Conservation (phyloP, 2,113 vertebrate species). For the Gasterosteus nipponicus region DNA sequence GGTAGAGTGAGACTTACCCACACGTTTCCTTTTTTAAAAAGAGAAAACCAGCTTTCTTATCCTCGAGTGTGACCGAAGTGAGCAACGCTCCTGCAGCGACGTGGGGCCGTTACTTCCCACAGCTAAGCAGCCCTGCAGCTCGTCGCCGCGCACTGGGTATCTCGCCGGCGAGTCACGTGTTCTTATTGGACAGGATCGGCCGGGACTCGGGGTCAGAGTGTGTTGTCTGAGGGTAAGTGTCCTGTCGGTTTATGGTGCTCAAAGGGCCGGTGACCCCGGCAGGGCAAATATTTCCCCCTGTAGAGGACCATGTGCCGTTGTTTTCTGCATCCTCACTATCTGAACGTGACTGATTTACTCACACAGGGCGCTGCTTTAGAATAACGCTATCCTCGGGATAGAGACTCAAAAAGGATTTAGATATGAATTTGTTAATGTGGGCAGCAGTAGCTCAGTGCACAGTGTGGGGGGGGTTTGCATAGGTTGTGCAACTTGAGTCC, state of each 20-base stretch:
- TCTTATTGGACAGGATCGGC: conserved; percentile 40
- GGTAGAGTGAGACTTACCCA: conserved; percentile 13
- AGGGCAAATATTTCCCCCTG: conserved; percentile 47
- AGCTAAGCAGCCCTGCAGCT: background rate
- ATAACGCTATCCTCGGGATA: background rate
- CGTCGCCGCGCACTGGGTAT: background rate
- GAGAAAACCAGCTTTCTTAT: conserved; percentile 6
- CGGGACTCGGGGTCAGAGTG: conserved; percentile 50
- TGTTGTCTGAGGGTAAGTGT: conserved; percentile 74
- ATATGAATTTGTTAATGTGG: background rate
- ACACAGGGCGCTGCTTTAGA: background rate
- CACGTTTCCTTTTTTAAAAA: background rate
- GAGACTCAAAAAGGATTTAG: background rate
- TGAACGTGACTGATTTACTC: background rate
- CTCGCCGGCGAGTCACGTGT: conserved; percentile 15
- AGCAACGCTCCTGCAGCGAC: background rate
- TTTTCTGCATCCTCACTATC: background rate
- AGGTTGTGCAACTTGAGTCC: background rate
- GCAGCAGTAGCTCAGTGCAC: background rate
- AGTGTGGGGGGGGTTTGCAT: too few species aligned
- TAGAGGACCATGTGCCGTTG: background rate
- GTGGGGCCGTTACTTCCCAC: background rate
- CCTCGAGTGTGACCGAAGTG: background rate
- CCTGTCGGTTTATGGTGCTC: conserved; percentile 62
- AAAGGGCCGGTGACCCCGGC: conserved; percentile 51